Percentiles rank a stretch among this genome's conserved stretches.
Evolutionary conservation across 2,888 invertebrate genomes (phyloP).

Genomic region (Sinodicranocentrus sp.): DNA sequence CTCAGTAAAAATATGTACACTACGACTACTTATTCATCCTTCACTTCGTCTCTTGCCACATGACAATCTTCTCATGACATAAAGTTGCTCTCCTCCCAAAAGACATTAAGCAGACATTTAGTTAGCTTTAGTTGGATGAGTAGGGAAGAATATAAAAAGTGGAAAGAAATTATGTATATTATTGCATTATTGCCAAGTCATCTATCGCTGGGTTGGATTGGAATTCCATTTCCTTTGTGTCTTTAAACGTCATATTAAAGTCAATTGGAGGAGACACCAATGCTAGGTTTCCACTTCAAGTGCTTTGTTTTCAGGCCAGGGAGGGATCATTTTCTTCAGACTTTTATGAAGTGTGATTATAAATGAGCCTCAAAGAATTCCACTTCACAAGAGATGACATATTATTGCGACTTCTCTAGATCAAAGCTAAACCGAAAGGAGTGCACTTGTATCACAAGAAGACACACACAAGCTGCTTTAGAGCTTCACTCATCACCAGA

Average conservation of each 20-base stretch:
- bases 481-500: not conserved
- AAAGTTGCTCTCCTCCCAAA: constrained; percentile 33
- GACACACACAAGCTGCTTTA: no score
- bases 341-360: constrained; percentile 36
- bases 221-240: constrained; percentile 51
- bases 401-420: not conserved
- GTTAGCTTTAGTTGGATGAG: constrained; percentile 30
- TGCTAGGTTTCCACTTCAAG: constrained; percentile 5
- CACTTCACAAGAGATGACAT: not conserved
- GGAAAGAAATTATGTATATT: not conserved
- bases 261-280: constrained; percentile 25
- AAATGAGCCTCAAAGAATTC: not conserved
- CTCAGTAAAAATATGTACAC: no score
- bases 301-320: not conserved
- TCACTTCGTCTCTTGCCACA: constrained; percentile 28
- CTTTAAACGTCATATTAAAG: constrained; percentile 44
- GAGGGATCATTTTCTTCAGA: constrained; percentile 18
- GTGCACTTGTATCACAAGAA: not conserved
- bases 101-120: constrained; percentile 46
- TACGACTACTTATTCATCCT: constrained; percentile 15
- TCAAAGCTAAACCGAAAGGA: not conserved
- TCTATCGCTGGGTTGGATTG: constrained; percentile 26
- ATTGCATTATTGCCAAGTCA: constrained; percentile 36
- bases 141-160: no score
- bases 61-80: constrained; percentile 45